A percentile compares a stretch with the other conserved stretches of the same genome.
These are phyloP conservation scores for Cirrhinus molitorella DNA, from an alignment of 2,797 vertebrate species.

Conservation along the genomic window DNA sequence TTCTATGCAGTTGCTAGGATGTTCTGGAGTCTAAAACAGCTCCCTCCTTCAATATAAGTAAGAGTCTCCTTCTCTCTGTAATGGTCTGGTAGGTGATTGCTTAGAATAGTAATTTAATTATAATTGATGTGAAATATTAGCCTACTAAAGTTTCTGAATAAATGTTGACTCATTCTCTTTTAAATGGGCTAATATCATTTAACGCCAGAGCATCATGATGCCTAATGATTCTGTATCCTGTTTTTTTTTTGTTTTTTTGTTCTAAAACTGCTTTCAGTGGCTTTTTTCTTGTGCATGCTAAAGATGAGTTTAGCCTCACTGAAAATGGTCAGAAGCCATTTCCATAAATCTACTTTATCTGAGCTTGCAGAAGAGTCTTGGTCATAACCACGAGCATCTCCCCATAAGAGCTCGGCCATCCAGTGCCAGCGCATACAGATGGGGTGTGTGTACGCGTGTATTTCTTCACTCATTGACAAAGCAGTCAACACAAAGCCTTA, in stretches of 20 bases:
- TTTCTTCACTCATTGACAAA: constrained; percentile 3
- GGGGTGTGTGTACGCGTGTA: background rate
- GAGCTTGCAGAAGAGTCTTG: constrained; percentile 32
- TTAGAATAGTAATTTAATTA: background rate
- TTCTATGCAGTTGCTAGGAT: background rate
- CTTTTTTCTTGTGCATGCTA: background rate
- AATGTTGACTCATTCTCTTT: background rate
- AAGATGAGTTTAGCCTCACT: background rate
- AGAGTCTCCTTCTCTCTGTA: background rate
- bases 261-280: background rate
- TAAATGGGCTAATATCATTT: background rate
- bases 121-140: constrained; percentile 17
- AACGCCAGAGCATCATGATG: background rate
- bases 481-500: constrained; percentile 50
- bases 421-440: constrained; percentile 42
- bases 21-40: background rate
- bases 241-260: background rate
- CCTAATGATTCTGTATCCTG: background rate
- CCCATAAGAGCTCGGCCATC: constrained; percentile 18
- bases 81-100: background rate
- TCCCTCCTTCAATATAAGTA: background rate
- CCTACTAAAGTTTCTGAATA: background rate
- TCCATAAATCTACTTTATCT: constrained; percentile 33
- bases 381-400: background rate
- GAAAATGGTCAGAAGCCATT: constrained; percentile 5